Evolutionary conservation across 1,140 invertebrate genomes (phyloP).

Genomic region (Drosophila sp.): DNA sequence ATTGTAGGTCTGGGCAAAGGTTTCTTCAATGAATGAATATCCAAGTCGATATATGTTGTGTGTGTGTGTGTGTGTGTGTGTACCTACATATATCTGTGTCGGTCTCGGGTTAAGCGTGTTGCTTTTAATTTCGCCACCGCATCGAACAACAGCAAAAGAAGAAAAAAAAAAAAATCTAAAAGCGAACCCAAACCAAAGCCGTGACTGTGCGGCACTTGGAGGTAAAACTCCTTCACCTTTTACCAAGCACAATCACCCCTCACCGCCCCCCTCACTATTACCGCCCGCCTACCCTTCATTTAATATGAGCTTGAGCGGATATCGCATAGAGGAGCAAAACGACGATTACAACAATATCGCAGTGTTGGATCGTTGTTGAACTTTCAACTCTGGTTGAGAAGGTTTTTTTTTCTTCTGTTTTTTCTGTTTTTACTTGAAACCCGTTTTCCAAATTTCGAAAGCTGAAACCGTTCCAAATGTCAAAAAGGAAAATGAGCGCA

Average conservation of each 20-base stretch:
- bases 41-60: constrained; percentile 5
- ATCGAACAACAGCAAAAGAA: constrained; percentile 52
- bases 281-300: constrained; percentile 21
- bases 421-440: constrained; percentile 43
- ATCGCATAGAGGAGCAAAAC: constrained; percentile 31
- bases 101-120: constrained; percentile 53
- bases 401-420: constrained; percentile 9
- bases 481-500: constrained; percentile 73
- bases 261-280: neutral
- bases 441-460: constrained; percentile 72
- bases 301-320: constrained; percentile 52
- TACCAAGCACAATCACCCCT: neutral
- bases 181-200: constrained; percentile 49
- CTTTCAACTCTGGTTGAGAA: constrained; percentile 60
- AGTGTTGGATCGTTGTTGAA: constrained; percentile 72
- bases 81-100: constrained; percentile 25
- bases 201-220: constrained; percentile 28
- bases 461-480: constrained; percentile 75
- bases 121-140: constrained; percentile 76
- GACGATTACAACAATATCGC: constrained; percentile 76
- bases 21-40: constrained; percentile 50
- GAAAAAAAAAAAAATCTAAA: constrained; percentile 53
- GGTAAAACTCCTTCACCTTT: constrained; percentile 32
- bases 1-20: constrained; percentile 31
- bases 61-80: constrained; percentile 15